These are phyloP conservation scores for Podotricha telesiphe DNA, from an alignment of 2,888 invertebrate species.

Conservation along the genomic window DNA sequence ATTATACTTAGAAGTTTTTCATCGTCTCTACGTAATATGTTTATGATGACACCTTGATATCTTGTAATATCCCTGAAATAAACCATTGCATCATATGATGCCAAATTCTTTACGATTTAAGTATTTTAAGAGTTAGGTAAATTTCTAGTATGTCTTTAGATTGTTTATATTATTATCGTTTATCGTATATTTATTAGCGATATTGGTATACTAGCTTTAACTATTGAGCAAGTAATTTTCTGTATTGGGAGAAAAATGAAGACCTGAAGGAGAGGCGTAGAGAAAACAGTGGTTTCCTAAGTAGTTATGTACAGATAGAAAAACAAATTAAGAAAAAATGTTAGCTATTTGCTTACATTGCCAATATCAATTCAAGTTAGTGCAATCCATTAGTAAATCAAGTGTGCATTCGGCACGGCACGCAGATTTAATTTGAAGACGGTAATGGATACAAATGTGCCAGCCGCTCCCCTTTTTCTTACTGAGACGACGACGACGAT, in stretches of 20 bases:
- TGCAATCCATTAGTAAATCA: slow-evolving; percentile 70
- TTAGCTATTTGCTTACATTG: slow-evolving; percentile 40
- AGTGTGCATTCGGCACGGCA: slow-evolving; percentile 57
- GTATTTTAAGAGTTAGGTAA: too few relatives aligned
- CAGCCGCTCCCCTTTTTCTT: slow-evolving; percentile 50
- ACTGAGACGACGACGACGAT: slow-evolving; percentile 22
- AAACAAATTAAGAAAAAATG: slow-evolving; percentile 26
- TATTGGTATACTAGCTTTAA: too few relatives aligned
- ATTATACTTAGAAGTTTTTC: background rate
- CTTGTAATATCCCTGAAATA: background rate
- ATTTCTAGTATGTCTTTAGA: too few relatives aligned
- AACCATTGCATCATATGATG: background rate
- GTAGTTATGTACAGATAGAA: background rate
- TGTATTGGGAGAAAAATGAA: too few relatives aligned
- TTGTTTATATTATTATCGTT: too few relatives aligned
- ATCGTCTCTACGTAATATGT: background rate
- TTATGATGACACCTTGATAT: background rate
- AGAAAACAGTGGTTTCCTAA: background rate
- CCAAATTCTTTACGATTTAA: background rate
- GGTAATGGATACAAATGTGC: slow-evolving; percentile 69
- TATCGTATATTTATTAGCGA: too few relatives aligned
- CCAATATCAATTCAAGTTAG: slow-evolving; percentile 57
- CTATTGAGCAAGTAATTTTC: too few relatives aligned
- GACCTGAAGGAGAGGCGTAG: background rate
- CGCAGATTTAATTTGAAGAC: slow-evolving; percentile 72